Percentiles rank a stretch among this genome's conserved stretches.
phyloP scores from a whole-genome alignment of 2,797 vertebrate genomes.

The Enteromius thamalakanensis region DNA sequence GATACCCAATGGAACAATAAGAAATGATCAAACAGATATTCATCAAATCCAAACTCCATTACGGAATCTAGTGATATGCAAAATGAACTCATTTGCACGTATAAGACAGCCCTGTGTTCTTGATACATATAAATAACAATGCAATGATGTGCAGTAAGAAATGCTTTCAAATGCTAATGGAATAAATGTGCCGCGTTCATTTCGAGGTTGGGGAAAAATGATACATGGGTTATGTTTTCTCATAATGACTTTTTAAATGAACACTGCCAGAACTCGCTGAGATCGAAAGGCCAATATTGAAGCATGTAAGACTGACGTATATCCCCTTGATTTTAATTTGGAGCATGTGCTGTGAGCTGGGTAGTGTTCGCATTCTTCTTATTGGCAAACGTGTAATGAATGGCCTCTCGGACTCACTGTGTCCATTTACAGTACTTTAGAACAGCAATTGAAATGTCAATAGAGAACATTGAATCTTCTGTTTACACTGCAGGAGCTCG shows the following conservation, averaged over 20 bases:
- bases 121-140: conserved; percentile 27
- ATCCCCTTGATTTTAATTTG: background rate
- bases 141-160: conserved; percentile 38
- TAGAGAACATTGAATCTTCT: conserved; percentile 60
- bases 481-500: conserved; percentile 55
- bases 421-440: conserved; percentile 61
- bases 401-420: conserved; percentile 25
- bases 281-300: conserved; percentile 22
- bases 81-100: conserved; percentile 40
- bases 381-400: conserved; percentile 37
- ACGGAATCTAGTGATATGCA: conserved; percentile 16
- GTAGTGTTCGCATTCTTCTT: conserved; percentile 13
- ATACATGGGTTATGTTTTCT: conserved; percentile 24
- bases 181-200: conserved; percentile 33
- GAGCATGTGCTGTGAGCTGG: background rate
- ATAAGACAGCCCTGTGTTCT: conserved; percentile 11
- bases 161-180: conserved; percentile 33
- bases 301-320: conserved; percentile 9
- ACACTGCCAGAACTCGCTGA: background rate
- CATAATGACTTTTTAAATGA: conserved; percentile 48
- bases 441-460: conserved; percentile 68
- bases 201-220: conserved; percentile 32
- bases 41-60: conserved; percentile 27
- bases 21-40: conserved; percentile 52
- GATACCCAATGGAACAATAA: background rate